Evolutionary conservation across 2,797 vertebrate species (phyloP), one percentile per base, ranked within the genome.

Genomic region (Ptychobarbus kaznakovi): DNA sequence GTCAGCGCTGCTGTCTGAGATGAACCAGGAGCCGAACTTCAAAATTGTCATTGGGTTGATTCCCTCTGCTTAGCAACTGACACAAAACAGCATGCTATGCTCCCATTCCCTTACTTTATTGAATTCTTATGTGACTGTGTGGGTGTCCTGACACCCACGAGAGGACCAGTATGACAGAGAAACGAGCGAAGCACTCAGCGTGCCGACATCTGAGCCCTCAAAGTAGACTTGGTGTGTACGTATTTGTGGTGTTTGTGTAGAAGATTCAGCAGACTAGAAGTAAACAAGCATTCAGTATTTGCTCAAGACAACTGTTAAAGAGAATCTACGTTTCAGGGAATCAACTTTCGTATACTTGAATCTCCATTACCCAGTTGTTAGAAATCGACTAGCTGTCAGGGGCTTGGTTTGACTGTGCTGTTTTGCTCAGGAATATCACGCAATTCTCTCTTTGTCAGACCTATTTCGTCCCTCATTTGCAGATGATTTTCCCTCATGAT

Each of bases 1-100:
- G 73, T 79, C 18, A 49, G 4, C 7, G 28, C 42, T 75, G 32
- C 79, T 75, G 40, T 75, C 68, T 81, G 56, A 69, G 65, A 79
- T 70, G 5, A 75, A 83, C 46, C 58, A 76, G 61, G 38, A 68
- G 61, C 13, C 7, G 20, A 58, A 82, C 11, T 51, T 84, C 72
- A 80, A 73, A 68, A 72, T 81, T 70, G 63, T 85, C 80, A 77
- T 68, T 76, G 53, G 68, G 66, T 84, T 78, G 83, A 90, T 86
- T 84, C 15, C 12, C 80, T 90, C 91, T 92, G 90, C 92, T 92
- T 92, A 91, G 92, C 93, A 93, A 94, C 92, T 66, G 91, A 88
- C 88, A 89, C 80, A 82, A 44, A 90, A 86, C 86, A 83, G 80
- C 49, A 42, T 53, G 51, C 83, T 88, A 84, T 85, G 92, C 86